Percentiles rank a stretch among this genome's conserved stretches.
Conservation (phyloP, 2,113 vertebrate genomes). For the Euleptes europaea region DNA sequence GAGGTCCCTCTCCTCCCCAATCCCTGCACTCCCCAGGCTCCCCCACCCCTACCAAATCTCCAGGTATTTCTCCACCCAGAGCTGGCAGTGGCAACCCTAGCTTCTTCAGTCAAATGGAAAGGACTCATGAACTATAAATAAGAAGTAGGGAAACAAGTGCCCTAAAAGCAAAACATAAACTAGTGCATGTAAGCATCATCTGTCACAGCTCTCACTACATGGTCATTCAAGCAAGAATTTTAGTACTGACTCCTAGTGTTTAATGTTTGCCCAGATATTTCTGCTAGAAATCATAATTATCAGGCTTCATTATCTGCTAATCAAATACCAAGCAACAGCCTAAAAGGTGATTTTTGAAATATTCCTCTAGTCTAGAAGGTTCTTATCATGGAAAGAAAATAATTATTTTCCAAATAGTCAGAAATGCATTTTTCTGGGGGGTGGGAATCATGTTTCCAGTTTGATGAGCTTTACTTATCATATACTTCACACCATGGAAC, state of each 20-base stretch:
- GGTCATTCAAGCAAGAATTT: not conserved
- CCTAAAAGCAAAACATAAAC: not conserved
- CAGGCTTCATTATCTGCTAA: conserved; percentile 14
- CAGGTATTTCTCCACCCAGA: too few species aligned
- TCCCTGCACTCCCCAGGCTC: too few species aligned
- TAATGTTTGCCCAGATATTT: conserved; percentile 12
- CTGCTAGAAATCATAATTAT: not conserved
- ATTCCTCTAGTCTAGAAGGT: conserved; percentile 38
- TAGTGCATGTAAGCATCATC: not conserved
- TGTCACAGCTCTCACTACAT: not conserved
- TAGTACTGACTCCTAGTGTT: not conserved
- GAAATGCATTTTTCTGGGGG: conserved; percentile 32
- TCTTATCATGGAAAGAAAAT: conserved; percentile 50
- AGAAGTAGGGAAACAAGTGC: not conserved
- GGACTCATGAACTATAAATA: not conserved
- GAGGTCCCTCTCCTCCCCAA: too few species aligned
- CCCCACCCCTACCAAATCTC: too few species aligned
- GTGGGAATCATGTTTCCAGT: conserved; percentile 41
- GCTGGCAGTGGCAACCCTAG: not conserved
- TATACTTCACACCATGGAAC: conserved; percentile 23
- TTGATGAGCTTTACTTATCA: conserved; percentile 43
- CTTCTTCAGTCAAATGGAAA: not conserved
- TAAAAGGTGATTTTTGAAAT: conserved; percentile 33
- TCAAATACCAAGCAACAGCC: conserved; percentile 10
- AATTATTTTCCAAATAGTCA: conserved; percentile 60